These are phyloP conservation scores for Aramus guarauna DNA, from an alignment of 2,113 vertebrate genomes.

Conservation along the genomic window DNA sequence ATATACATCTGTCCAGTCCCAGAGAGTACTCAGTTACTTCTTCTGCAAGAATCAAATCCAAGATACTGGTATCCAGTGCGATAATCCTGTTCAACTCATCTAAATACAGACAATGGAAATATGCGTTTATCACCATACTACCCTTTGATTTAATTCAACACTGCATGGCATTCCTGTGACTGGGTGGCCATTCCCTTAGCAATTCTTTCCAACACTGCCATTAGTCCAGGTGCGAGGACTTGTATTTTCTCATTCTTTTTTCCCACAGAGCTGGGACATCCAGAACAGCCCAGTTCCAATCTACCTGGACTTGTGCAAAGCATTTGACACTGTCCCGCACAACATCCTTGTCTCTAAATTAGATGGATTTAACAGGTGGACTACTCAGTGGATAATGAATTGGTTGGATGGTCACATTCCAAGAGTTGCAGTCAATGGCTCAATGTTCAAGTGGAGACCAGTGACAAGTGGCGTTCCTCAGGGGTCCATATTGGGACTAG, in stretches of 20 bases:
- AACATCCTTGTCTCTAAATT: background rate
- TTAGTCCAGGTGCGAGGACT: background rate
- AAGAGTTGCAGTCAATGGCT: fast-evolving
- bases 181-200: background rate
- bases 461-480: background rate
- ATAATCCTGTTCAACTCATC: background rate
- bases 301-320: background rate
- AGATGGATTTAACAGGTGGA: background rate
- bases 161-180: background rate
- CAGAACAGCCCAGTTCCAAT: background rate
- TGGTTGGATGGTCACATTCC: background rate
- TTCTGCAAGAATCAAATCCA: background rate
- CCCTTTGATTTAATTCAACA: background rate
- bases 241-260: background rate
- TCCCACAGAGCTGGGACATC: background rate
- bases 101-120: background rate
- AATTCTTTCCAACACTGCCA: background rate
- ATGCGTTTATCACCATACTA: background rate
- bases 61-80: background rate
- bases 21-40: background rate
- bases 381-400: background rate
- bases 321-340: background rate
- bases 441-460: background rate
- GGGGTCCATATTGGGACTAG: background rate
- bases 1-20: background rate